Evolutionary conservation across 30 jellyfish, hydroid and myxozoan species (phyloP), one percentile per base, ranked within the genome.

Genomic region (Aurelia coerulea): DNA sequence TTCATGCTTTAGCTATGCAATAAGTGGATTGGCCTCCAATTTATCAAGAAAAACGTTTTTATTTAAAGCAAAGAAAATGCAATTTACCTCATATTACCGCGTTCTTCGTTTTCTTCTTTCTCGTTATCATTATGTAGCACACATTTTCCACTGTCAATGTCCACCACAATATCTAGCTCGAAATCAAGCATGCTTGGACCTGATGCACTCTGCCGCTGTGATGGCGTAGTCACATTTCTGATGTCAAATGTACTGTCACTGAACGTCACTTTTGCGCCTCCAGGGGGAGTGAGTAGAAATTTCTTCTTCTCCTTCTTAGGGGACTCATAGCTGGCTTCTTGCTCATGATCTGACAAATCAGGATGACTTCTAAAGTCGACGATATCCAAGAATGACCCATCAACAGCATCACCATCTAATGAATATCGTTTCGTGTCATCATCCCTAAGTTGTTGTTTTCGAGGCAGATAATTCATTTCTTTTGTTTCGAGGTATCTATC

Each of bases 111-210:
- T 11, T 87, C 88, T n/a, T 68, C 91, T 32, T 56, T 68, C 18
- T 67, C 81, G 14, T 74, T 70, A 50, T 86, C 90, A 56, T 60
- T 75, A 63, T 89, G 98, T 2, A 93, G 69, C 5, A 92, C 90
- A 69, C 98, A 93, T 62, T 77, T 87, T 11, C 98, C 98, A 73
- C 96, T 83, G 74, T 93, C 98, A 42, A 93, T 93, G 46, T 87
- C 98, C 31, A 93, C 96, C 14, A 93, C 96, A 33, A 93, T 76
- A 75, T 93, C 92, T 3, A 93, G 86, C 50, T 88, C 97, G 62
- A 93, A 93, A 78, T 93, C 98, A 32, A 93, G 88, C 88, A 73
- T 65, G 74, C 74, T 74, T 10, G 87, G 53, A 35, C 83, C 84
- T 6, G 74, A 12, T 2, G 88, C 35, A 32, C 53, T 63, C 32